Conservation (phyloP, 2,797 vertebrate genomes). For the Tiaroga cobitis region DNA sequence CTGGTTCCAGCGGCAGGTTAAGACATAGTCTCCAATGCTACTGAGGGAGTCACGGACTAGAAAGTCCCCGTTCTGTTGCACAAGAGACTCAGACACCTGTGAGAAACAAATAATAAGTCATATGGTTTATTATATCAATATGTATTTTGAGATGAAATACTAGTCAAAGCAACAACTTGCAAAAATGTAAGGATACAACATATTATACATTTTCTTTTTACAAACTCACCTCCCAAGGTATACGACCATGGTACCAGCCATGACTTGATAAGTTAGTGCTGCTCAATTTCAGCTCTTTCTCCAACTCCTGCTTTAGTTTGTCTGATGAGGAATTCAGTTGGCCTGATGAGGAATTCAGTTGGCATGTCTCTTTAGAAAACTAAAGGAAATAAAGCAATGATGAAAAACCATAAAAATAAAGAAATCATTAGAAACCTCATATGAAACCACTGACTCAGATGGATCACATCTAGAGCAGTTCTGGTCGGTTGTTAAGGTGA, state of each 20-base stretch:
- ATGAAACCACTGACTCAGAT: neutral
- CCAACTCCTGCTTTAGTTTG: slow-evolving; percentile 87
- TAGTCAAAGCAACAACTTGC: neutral
- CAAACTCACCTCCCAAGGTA: slow-evolving; percentile 86
- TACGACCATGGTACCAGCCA: slow-evolving; percentile 91
- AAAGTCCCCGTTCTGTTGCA: slow-evolving; percentile 88
- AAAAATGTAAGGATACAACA: neutral
- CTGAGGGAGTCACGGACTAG: slow-evolving; percentile 90
- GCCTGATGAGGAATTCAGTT: slow-evolving; percentile 84
- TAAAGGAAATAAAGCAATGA: slow-evolving; percentile 62
- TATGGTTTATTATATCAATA: neutral
- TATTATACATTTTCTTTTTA: neutral
- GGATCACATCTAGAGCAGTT: slow-evolving; percentile 61
- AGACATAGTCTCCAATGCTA: slow-evolving; percentile 86
- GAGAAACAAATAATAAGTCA: neutral
- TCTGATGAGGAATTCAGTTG: slow-evolving; percentile 86
- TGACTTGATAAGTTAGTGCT: slow-evolving; percentile 87
- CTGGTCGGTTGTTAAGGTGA: slow-evolving; percentile 65
- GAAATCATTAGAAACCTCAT: slow-evolving; percentile 1
- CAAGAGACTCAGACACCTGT: slow-evolving; percentile 89
- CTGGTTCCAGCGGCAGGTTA: slow-evolving; percentile 88
- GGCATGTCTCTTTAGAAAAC: slow-evolving; percentile 94
- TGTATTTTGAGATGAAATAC: neutral
- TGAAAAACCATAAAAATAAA: neutral
- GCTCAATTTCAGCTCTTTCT: slow-evolving; percentile 90